These are phyloP conservation scores for Hippolais icterina DNA, from an alignment of 2,113 vertebrate genomes.

Conservation along the genomic window DNA sequence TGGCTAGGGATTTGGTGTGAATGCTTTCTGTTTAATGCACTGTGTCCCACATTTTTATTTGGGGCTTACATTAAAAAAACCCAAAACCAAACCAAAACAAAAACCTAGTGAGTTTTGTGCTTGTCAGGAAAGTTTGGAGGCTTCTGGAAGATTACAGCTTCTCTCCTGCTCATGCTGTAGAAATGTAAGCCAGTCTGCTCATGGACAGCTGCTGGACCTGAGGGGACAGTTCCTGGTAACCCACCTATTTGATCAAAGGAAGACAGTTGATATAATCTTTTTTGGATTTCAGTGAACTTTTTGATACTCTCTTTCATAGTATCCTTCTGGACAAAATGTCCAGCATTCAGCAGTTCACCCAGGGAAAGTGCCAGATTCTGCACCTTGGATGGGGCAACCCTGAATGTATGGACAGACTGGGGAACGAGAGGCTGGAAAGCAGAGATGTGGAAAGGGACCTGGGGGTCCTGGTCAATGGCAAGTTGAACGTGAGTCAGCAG, in stretches of 20 bases:
- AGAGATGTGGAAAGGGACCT: fast-evolving
- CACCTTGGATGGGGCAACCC: background rate
- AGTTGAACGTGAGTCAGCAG: fast-evolving
- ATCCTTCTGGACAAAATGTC: background rate
- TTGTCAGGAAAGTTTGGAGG: background rate
- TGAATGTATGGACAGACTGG: background rate
- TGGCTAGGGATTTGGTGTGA: background rate
- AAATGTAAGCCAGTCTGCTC: background rate
- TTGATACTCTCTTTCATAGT: background rate
- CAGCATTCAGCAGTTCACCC: background rate
- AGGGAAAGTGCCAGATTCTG: background rate
- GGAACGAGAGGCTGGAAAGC: background rate
- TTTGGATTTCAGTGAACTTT: background rate
- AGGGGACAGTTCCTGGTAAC: background rate
- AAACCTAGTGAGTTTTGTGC: background rate
- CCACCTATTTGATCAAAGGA: background rate
- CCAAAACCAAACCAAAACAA: background rate
- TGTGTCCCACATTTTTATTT: background rate
- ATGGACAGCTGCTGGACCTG: background rate
- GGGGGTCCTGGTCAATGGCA: fast-evolving
- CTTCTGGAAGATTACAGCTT: background rate
- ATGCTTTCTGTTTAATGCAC: background rate
- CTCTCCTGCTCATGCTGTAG: background rate
- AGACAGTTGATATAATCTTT: background rate
- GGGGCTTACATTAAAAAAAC: background rate